Conservation (phyloP, 2,113 vertebrate genomes). For the Glareola pratincola region DNA sequence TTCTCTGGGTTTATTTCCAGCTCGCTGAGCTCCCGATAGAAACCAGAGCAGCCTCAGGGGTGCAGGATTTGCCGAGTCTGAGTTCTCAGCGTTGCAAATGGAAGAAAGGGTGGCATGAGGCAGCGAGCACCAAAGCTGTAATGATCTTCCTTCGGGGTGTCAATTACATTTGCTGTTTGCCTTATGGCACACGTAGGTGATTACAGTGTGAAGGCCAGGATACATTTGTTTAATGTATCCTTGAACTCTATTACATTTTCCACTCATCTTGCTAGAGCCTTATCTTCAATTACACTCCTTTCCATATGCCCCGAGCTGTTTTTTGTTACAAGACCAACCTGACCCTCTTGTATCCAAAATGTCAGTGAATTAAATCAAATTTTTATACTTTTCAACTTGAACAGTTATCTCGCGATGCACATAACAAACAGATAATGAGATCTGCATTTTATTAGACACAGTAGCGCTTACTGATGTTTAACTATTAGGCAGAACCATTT, state of each 20-base stretch:
- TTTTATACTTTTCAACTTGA: constrained; percentile 57
- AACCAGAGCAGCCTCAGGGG: neutral
- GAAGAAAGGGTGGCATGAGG: neutral
- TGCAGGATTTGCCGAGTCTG: neutral
- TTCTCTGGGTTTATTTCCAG: neutral
- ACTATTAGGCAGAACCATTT: constrained; percentile 44
- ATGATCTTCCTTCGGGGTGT: constrained; percentile 26
- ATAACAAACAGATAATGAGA: constrained; percentile 67
- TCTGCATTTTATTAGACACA: constrained; percentile 65
- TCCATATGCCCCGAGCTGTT: constrained; percentile 27
- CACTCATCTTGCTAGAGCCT: constrained; percentile 36
- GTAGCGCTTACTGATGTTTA: neutral
- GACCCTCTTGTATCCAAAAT: constrained; percentile 48
- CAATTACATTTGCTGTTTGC: constrained; percentile 49
- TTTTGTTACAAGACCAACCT: constrained; percentile 4
- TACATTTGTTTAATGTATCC: constrained; percentile 44
- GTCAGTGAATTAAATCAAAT: constrained; percentile 56
- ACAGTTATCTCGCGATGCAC: constrained; percentile 53
- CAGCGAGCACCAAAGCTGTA: neutral
- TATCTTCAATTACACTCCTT: constrained; percentile 58
- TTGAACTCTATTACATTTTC: constrained; percentile 47
- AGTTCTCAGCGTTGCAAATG: neutral
- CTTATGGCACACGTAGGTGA: constrained; percentile 15
- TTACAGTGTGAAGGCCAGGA: constrained; percentile 8
- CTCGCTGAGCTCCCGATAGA: neutral